Evolutionary conservation across 2,888 invertebrate species (phyloP), one percentile per base, ranked within the genome.

Genomic region (Andricus quercusramuli): DNA sequence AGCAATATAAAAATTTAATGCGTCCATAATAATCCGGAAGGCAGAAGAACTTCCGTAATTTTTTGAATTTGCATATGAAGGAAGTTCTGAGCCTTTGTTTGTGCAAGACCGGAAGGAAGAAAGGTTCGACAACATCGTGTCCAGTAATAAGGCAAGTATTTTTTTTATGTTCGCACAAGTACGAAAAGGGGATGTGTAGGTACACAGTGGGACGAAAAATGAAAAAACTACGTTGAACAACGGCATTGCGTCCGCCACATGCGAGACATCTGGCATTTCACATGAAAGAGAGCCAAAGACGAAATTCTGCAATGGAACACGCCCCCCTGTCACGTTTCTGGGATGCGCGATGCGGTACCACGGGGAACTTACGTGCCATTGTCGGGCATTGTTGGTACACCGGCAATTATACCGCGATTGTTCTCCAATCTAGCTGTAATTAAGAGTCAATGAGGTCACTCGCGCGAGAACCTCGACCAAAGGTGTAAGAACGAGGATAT

Each of bases 201-300:
- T 77, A 64, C 59, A 65, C 70, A 56, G 74, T 80, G 20, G 51
- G 78, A 41, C 32, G 37, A 74, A 74, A 74, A 79, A 82, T 78
- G 83, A 79, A 84, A 83, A 80, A 86, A 84, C 83, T 78, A 82
- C 82, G 79, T 82, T 83, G 85, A 87, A 86, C 84, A 80, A 80
- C 83, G 80, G 85, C 83, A 85, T 82, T 85, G 84, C 86, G 86
- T 83, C 88, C 88, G 87, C 90, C 92, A 92, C 92, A 92, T 92
- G 92, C 90, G 91, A 90, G 90, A 92, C 92, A 92, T 92, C 92
- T 92, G 92, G 92, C 91, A 91, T 90, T 92, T 92, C 89, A 89
- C 91, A 91, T 91, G 90, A 91, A 91, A 91, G 90, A 90, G 88
- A 90, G 86, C 84, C 85, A 89, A 90, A 91, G 91, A 92, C 91